Base-by-base conservation (phyloP, 2,797 vertebrate genomes). In the Sphaeramia orbicularis region DNA sequence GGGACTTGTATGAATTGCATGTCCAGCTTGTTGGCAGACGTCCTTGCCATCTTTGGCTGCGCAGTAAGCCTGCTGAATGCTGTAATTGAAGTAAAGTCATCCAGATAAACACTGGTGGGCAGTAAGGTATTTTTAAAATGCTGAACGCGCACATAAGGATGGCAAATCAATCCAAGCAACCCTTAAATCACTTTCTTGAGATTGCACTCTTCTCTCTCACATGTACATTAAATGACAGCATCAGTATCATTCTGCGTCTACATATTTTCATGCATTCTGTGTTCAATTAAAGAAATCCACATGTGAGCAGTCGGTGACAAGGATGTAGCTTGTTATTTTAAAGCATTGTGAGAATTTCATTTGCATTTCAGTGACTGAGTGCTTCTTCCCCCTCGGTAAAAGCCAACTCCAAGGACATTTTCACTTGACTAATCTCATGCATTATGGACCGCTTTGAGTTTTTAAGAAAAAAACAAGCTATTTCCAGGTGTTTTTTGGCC, bases 321-420 rank as follows among this genome's bases (percentile, higher is more conserved):
- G 45, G 62, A 81, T 63, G 54, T 61, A 60, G 66, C 50, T 76
- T 70, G 65, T 81, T 85, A 71, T 72, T 72, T 71, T 69, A 71
- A 42, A 55, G 76, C 51, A 41, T 59, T 63, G 57, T 78, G 57
- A 75, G 56, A 62, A 52, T 44, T 73, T 62, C 1, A 81, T 89
- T 88, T 85, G 81, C 78, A 83, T 89, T 84, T 86, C 76, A 60
- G 64, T 78, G 78, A 70, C 65, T 66, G 57, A 86, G 84, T 83
- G 86, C 81, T 86, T 81, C 80, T 91, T 27, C 51, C 67, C 30
- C 0, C n/a, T 74, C 48, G 0, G 48, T 80, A 79, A 75, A 80
- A 81, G 59, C 44, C 68, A 78, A 77, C 74, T 73, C 57, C 64
- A 75, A 79, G 72, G 52, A 78, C 69, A 63, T 74, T 81, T 78